Base-by-base conservation (phyloP, 2,888 invertebrate genomes). In the Seira sanloemensis region DNA sequence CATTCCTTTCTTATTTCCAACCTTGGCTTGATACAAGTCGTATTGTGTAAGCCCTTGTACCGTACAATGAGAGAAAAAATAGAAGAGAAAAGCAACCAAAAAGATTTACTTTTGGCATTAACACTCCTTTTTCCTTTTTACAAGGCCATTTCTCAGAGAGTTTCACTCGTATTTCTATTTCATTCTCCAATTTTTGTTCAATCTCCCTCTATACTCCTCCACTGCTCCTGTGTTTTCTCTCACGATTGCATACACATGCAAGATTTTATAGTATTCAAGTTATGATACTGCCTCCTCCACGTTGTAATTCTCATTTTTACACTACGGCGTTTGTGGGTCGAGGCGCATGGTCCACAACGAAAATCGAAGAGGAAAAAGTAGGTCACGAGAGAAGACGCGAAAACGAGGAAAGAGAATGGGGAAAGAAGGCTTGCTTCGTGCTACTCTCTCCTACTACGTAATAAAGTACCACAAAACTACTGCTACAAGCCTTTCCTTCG, bases 311-410 rank as follows among this genome's bases (percentile, higher is more conserved):
- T n/a, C n/a, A n/a, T n/a, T n/a, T n/a, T n/a, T n/a, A n/a, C n/a
- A 62, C 19, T 24, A 65, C 37, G 19, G 23, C 71, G 37, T 37
- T 82, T 76, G 71, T 82, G 77, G 77, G 82, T 77, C 72, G 80
- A 26, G 69, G 89, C 89, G 89, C 89, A 89, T 87, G 87, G 85
- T 81, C 85, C 74, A 80, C 84, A 77, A 67, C 65, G 86, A 88
- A 88, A 89, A 89, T 89, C 89, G 89, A 89, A 89, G 88, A 83
- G 79, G 86, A 75, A 83, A 87, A 89, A 88, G 88, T 89, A 87
- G 89, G 89, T 84, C 88, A 89, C 87, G 87, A 86, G 74, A 78
- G 81, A 78, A 75, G 54, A 50, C 50, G 81, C 25, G 78, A 66
- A 79, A 67, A 24, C n/a, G n/a, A n/a, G n/a, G n/a, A n/a, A n/a